Conservation (phyloP, 2,797 vertebrate genomes). For the Channa striata region DNA sequence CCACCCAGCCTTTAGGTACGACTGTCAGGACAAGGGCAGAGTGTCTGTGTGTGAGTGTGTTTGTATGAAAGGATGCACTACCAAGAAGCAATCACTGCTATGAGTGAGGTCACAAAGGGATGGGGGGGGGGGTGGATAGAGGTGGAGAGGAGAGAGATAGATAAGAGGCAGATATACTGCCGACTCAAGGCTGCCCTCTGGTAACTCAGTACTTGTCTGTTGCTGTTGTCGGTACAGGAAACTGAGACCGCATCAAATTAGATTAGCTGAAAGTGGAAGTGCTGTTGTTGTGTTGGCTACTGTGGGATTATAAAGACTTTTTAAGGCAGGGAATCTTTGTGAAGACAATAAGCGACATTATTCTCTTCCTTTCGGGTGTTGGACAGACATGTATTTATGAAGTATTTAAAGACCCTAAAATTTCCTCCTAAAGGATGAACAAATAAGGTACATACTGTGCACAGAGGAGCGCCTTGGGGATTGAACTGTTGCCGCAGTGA, state of each 20-base stretch:
- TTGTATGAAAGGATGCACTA: slow-evolving; percentile 9
- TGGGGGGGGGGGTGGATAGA: not conserved
- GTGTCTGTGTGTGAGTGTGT: slow-evolving; percentile 6
- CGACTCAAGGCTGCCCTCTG: slow-evolving; percentile 14
- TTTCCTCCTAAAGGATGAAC: no score
- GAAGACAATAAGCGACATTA: not conserved
- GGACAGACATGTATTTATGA: no score
- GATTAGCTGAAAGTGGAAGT: slow-evolving; percentile 20
- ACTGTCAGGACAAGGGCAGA: slow-evolving; percentile 26
- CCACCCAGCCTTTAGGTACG: slow-evolving; percentile 8
- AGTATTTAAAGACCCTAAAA: no score
- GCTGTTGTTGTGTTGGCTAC: slow-evolving; percentile 2
- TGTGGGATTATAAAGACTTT: slow-evolving; percentile 27
- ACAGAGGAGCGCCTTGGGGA: no score
- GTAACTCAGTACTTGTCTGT: not conserved
- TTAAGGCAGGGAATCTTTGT: slow-evolving; percentile 18
- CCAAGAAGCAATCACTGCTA: slow-evolving; percentile 19
- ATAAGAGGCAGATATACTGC: slow-evolving; percentile 5
- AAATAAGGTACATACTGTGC: no score
- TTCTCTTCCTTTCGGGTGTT: slow-evolving; percentile 5
- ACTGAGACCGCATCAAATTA: slow-evolving; percentile 15
- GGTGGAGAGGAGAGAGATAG: not conserved
- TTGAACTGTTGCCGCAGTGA: no score
- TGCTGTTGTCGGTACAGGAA: slow-evolving; percentile 18
- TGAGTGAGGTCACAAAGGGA: slow-evolving; percentile 15